Conservation (phyloP, 2,888 invertebrate genomes). For the Epicampocera succincta region DNA sequence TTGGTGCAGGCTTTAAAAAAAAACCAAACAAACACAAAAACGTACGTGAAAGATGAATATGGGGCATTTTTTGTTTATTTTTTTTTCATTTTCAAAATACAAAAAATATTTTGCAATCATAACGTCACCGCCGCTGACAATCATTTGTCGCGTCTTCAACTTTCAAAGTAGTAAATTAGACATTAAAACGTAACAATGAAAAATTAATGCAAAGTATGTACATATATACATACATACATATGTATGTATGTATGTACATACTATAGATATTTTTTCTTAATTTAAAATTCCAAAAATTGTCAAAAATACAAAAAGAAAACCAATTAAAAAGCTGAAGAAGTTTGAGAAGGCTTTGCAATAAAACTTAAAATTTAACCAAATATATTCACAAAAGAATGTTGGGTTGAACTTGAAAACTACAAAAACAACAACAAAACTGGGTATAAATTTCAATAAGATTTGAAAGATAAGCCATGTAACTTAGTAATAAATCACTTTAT, state of each 20-base stretch:
- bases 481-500: not conserved
- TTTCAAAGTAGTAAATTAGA: constrained; percentile 49
- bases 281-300: constrained; percentile 35
- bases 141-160: constrained; percentile 50
- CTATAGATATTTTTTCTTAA: not conserved
- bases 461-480: not conserved
- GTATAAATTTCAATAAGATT: constrained; percentile 29
- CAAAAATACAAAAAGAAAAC: not conserved
- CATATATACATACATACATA: not conserved
- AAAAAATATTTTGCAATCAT: constrained; percentile 40
- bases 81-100: constrained; percentile 6
- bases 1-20: constrained; percentile 30
- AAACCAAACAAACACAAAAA: not conserved
- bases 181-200: not conserved
- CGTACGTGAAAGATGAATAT: too few species aligned
- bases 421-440: not conserved
- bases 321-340: not conserved
- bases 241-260: too few species aligned
- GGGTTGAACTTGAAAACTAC: constrained; percentile 11
- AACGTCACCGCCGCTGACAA: constrained; percentile 45
- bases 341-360: constrained; percentile 9
- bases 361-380: constrained; percentile 2
- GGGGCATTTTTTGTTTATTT: constrained; percentile 34
- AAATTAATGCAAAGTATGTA: constrained; percentile 24
- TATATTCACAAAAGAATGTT: not conserved